Conservation (phyloP, 1,140 invertebrate species). For the Temnothorax nylanderi region DNA sequence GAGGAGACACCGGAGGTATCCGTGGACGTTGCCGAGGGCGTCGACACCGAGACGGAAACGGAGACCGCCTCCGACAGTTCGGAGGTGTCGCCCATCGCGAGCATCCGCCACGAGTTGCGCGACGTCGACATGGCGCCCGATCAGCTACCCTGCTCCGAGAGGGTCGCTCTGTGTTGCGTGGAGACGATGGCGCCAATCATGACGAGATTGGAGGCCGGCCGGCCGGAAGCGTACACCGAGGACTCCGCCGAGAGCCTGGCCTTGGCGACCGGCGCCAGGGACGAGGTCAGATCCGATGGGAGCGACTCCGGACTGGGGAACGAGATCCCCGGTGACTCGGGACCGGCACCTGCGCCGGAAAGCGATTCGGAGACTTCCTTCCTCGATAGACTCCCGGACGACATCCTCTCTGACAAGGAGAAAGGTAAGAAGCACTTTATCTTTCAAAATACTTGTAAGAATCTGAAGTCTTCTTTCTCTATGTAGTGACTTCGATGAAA, state of each 20-base stretch:
- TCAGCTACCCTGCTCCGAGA: conserved; percentile 69
- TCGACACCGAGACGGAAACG: conserved; percentile 78
- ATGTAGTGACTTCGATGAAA: neutral
- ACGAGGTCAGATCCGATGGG: conserved; percentile 90
- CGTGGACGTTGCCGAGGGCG: conserved; percentile 52
- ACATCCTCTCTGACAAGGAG: conserved; percentile 82
- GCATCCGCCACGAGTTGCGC: conserved; percentile 51
- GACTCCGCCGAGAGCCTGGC: conserved; percentile 83
- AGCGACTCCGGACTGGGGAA: conserved; percentile 92
- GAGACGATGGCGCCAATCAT: conserved; percentile 72
- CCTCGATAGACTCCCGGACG: conserved; percentile 85
- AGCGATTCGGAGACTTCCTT: conserved; percentile 87
- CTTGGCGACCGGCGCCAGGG: conserved; percentile 77
- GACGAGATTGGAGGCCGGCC: conserved; percentile 79
- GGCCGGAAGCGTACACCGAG: conserved; percentile 82
- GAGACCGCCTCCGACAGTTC: conserved; percentile 81
- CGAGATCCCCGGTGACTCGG: conserved; percentile 87
- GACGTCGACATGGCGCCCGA: conserved; percentile 67
- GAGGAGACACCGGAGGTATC: conserved; percentile 39
- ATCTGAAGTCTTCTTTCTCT: neutral
- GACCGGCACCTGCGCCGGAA: conserved; percentile 82
- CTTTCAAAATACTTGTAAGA: neutral
- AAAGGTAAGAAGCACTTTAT: conserved; percentile 76
- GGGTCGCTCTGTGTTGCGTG: conserved; percentile 75
- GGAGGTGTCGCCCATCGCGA: conserved; percentile 75